phyloP scores from a whole-genome alignment of 1,140 invertebrate species.

The Magallana ariakensis region DNA sequence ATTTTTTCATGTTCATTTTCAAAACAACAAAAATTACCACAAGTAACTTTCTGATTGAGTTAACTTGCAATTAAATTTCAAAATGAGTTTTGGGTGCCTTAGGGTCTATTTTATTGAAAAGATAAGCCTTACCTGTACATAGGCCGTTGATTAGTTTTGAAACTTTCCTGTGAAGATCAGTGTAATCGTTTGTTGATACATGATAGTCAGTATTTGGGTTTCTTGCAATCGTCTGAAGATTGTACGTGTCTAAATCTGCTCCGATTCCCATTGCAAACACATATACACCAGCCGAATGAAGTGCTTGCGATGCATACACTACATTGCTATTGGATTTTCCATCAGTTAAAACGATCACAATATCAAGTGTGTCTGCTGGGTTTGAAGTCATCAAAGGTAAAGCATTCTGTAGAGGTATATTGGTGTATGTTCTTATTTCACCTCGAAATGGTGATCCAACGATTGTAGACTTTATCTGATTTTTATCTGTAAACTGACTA shows the following conservation, averaged over 20 bases:
- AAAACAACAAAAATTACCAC: too few species aligned
- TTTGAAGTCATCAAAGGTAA: not conserved
- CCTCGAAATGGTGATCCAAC: not conserved
- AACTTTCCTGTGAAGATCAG: slow-evolving; percentile 2
- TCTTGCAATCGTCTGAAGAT: slow-evolving; percentile 9
- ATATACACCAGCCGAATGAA: not conserved
- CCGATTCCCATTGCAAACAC: slow-evolving; percentile 22
- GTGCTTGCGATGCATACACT: not conserved
- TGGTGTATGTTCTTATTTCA: not conserved
- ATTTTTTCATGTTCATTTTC: too few species aligned
- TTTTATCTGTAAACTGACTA: not conserved
- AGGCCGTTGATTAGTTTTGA: slow-evolving; percentile 9
- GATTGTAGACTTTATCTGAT: not conserved
- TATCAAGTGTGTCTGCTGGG: not conserved
- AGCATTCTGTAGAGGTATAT: not conserved
- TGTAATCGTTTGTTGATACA: not conserved
- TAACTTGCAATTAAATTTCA: too few species aligned
- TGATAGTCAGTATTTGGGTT: slow-evolving; percentile 28
- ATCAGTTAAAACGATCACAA: slow-evolving; percentile 22
- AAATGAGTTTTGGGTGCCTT: too few species aligned
- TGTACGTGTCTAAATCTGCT: not conserved
- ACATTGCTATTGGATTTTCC: not conserved
- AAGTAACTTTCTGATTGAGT: too few species aligned
- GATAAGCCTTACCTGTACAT: not conserved
- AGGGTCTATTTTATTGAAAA: too few species aligned